These are phyloP conservation scores for Montipora foliosa DNA, from an alignment of 64 coral and sea anemone species.

Conservation along the genomic window DNA sequence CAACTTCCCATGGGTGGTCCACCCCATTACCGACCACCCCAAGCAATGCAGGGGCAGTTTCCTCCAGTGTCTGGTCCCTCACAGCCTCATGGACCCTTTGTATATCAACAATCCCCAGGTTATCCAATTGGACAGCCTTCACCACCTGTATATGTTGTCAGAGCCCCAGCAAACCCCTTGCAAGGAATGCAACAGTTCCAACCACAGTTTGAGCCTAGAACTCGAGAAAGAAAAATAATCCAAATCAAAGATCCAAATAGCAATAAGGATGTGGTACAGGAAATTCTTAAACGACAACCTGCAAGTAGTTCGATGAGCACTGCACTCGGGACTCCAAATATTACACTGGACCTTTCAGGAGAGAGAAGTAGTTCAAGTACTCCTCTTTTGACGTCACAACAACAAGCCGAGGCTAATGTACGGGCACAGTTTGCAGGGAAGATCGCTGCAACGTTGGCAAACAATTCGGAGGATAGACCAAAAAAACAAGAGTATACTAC, in stretches of 20 bases:
- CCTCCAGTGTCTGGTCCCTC: constrained; percentile 49
- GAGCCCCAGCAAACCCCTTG: constrained; percentile 1
- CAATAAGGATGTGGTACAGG: constrained; percentile 87
- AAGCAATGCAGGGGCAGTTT: constrained; percentile 68
- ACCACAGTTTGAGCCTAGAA: constrained; percentile 24
- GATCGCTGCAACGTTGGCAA: constrained; percentile 73
- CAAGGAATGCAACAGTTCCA: background rate
- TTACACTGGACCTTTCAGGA: constrained; percentile 70
- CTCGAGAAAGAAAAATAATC: constrained; percentile 73
- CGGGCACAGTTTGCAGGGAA: constrained; percentile 71
- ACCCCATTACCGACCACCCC: constrained; percentile 45
- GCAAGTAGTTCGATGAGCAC: constrained; percentile 38
- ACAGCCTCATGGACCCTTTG: constrained; percentile 44
- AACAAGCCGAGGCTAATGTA: constrained; percentile 44
- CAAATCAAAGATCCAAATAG: constrained; percentile 83
- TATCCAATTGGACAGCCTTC: constrained; percentile 26
- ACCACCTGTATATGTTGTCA: constrained; percentile 34
- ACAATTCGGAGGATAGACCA: constrained; percentile 15
- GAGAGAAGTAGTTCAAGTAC: constrained; percentile 72
- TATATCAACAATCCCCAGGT: constrained; percentile 23
- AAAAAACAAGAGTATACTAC: constrained; percentile 26
- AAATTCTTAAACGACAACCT: constrained; percentile 60
- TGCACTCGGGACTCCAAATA: constrained; percentile 49
- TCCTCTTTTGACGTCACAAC: constrained; percentile 64
- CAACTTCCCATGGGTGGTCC: constrained; percentile 38